Base-by-base conservation (phyloP, 1,140 invertebrate genomes). In the Leptinotarsa undecemlineata region DNA sequence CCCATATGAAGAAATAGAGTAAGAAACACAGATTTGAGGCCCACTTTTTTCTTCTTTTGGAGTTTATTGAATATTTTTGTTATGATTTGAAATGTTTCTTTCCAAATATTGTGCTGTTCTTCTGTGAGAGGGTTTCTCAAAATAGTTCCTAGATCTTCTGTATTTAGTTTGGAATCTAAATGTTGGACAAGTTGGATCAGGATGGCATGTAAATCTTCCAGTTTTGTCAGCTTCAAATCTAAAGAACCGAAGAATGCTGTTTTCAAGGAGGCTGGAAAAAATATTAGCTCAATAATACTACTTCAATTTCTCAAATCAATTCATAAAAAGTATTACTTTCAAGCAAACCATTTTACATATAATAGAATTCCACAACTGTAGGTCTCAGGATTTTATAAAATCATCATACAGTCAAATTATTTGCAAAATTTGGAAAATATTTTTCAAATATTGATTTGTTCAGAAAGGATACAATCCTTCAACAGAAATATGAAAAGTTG, bases 1-100 rank as follows among this genome's bases (percentile, higher is more conserved):
- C 90, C 89, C 86, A 93, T 89, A 69, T 92, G 90, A 70, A 92
- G 85, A 70, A 91, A 88, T 75, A 93, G 86, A 48, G 90, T 90
- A 73, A 90, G 88, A 82, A 92, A 92, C 51, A 90, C 89, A 23
- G 87, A 80, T 68, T 74, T 81, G 64, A 84, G 76, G 62, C 76
- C 76, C 63, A 84, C 73, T 76, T 82, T 82, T 74, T 79, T 84
- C 79, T 79, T 80, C 57, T 78, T 80, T 80, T 83, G 77, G 33
- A 81, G 70, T 77, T 86, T 89, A 76, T 85, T 86, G 72, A 86
- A 83, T 15, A 89, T 84, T 77, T 86, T 89, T 75, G 85, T 86
- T 72, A 86, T 84, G 14, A 89, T 84, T 76, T 85, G 81, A 26
- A 88, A 86, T 76, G 91, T 88, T 82, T 88, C 87, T 75, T 88